phyloP scores from a whole-genome alignment of 2,797 vertebrate genomes.

The Coregonus sp. region DNA sequence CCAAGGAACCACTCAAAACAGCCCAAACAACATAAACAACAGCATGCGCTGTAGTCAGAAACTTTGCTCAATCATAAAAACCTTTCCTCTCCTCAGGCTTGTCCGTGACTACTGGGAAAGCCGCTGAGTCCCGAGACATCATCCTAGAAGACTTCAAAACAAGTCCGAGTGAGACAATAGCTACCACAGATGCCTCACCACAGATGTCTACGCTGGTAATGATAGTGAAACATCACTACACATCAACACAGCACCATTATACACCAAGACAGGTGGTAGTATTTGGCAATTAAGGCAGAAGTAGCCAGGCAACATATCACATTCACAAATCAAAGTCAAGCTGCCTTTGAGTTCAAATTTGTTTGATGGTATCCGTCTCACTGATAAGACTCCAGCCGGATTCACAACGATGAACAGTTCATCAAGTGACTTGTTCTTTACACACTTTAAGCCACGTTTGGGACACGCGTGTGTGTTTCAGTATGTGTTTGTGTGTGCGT shows the following conservation, averaged over 20 bases:
- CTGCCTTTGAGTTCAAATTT: background rate
- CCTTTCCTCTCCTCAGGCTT: constrained; percentile 18
- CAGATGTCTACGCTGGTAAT: background rate
- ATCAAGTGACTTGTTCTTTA: background rate
- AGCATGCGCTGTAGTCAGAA: constrained; percentile 42
- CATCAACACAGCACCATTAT: constrained; percentile 11
- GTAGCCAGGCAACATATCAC: background rate
- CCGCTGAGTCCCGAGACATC: constrained; percentile 12
- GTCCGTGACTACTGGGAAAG: constrained; percentile 25
- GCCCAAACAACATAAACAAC: constrained; percentile 41
- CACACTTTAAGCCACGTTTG: background rate
- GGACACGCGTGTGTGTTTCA: background rate
- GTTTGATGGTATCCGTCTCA: background rate
- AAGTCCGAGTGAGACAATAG: background rate
- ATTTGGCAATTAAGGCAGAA: background rate
- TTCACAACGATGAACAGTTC: background rate
- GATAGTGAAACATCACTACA: constrained; percentile 15
- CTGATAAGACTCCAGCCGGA: background rate
- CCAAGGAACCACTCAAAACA: constrained; percentile 40
- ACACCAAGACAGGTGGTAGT: background rate
- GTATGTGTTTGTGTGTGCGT: background rate
- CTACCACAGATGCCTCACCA: background rate
- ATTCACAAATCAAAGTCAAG: background rate
- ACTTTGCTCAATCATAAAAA: constrained; percentile 32
- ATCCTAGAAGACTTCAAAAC: background rate